Base-by-base conservation (phyloP, 2,113 vertebrate species). In the Notothenia rossii region DNA sequence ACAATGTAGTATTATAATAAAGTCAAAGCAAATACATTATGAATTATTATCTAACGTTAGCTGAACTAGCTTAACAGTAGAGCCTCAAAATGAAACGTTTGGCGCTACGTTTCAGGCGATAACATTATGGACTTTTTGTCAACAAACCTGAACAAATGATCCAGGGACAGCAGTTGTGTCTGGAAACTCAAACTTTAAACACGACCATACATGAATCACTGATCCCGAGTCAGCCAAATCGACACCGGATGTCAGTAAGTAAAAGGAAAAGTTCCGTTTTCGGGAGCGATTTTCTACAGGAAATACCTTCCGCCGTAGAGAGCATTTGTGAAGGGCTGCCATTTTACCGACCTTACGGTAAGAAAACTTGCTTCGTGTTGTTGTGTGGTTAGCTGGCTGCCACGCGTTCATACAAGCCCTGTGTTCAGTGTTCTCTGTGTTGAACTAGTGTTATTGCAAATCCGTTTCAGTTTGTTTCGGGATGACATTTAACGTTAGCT, bases 271-370 rank as follows among this genome's bases (percentile, higher is more conserved):
- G 36, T 7, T n/a, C 45, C 64, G 69, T 66, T 43, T 74, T 71
- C 22, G 71, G 74, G 83, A 87, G 82, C 69, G 81, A 81, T 63
- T 33, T 90, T 88, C 68, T 86, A 80, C 92, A 93, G 93, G 93
- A 94, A 93, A 94, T 90, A 86, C 86, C 86, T 56, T 86, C 85
- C 60, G 77, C n/a, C 10, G 80, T n/a, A 7, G 25, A 29, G 33
- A 87, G 11, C 63, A 85, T 91, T 95, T 94, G 86, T 94, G 72
- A 65, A 87, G 94, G 91, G 94, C 93, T 92, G 93, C 93, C 93
- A 95, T 95, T 95, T 95, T 96, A 95, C 76, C 91, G 89, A 93
- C 71, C 94, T 96, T 96, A 96, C 95, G 95, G 95, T 95, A 96
- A 95, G 95, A 89, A 83, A 86, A 82, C 61, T 70, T 25, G 71